Percentiles rank a stretch among this genome's conserved stretches.
Evolutionary conservation across 2,888 invertebrate genomes (phyloP).

Genomic region (Tenthredo notha): DNA sequence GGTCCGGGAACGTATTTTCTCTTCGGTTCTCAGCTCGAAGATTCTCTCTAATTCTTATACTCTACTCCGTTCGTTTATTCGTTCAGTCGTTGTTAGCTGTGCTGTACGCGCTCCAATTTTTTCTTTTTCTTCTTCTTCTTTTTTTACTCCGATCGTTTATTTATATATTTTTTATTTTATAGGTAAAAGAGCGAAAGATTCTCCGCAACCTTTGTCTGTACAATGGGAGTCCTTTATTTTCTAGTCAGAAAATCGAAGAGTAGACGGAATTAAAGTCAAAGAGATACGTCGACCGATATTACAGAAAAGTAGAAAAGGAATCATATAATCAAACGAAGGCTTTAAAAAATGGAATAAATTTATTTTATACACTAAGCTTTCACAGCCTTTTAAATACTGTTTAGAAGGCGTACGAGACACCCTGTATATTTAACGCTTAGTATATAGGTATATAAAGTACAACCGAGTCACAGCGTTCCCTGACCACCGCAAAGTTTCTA

Average conservation of each 20-base stretch:
- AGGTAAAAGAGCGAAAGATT: background rate
- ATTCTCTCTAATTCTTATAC: conserved; percentile 27
- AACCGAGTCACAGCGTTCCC: conserved; percentile 12
- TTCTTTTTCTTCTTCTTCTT: background rate
- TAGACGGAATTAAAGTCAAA: background rate
- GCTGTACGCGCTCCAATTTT: background rate
- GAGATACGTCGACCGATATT: background rate
- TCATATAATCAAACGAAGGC: background rate
- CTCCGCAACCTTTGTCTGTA: background rate
- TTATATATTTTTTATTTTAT: background rate
- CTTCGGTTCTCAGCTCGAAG: conserved; percentile 39
- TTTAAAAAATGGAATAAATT: background rate
- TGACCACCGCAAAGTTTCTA: conserved; percentile 42
- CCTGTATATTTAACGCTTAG: background rate
- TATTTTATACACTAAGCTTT: background rate
- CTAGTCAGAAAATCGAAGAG: background rate
- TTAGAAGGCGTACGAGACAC: background rate
- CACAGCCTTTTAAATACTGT: background rate
- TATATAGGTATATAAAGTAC: background rate
- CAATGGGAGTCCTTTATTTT: background rate
- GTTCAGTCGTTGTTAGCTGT: background rate
- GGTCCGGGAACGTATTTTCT: conserved; percentile 39
- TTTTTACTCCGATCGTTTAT: background rate
- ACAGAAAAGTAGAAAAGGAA: background rate
- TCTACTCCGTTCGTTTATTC: background rate